phyloP scores from a whole-genome alignment of 2,797 vertebrate genomes.

The Oreortyx pictus region DNA sequence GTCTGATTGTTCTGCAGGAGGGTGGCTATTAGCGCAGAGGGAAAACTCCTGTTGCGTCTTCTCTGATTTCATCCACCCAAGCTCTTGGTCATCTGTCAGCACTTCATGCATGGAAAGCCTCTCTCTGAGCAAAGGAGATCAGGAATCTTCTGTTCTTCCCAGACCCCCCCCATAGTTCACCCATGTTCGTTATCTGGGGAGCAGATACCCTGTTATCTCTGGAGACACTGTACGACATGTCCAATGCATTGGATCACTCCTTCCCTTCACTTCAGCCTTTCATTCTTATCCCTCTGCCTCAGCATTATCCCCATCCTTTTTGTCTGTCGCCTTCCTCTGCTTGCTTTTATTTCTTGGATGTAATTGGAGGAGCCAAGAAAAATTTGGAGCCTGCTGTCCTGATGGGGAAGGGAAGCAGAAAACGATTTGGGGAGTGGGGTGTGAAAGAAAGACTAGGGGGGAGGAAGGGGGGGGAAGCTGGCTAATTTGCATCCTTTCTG shows the following conservation, averaged over 20 bases:
- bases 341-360: conserved; percentile 25
- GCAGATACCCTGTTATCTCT: neutral
- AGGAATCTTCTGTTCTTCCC: neutral
- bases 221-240: neutral
- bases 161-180: neutral
- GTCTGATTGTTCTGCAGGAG: neutral
- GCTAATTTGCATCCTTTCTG: conserved; percentile 73
- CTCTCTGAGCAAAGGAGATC: neutral
- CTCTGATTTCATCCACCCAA: neutral
- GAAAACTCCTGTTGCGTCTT: neutral
- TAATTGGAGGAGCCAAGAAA: conserved; percentile 34
- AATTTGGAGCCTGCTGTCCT: conserved; percentile 12
- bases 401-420: conserved; percentile 38
- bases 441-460: conserved; percentile 43
- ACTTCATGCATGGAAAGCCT: neutral
- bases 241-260: neutral
- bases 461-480: conserved; percentile 25
- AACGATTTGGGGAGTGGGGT: conserved; percentile 50
- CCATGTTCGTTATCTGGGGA: neutral
- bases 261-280: neutral
- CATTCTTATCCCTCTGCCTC: neutral
- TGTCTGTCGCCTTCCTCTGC: neutral
- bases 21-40: neutral
- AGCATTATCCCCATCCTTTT: neutral
- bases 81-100: rapidly evolving